Evolutionary conservation across 2,113 vertebrate genomes (phyloP).

Genomic region (Anolis sagrei): DNA sequence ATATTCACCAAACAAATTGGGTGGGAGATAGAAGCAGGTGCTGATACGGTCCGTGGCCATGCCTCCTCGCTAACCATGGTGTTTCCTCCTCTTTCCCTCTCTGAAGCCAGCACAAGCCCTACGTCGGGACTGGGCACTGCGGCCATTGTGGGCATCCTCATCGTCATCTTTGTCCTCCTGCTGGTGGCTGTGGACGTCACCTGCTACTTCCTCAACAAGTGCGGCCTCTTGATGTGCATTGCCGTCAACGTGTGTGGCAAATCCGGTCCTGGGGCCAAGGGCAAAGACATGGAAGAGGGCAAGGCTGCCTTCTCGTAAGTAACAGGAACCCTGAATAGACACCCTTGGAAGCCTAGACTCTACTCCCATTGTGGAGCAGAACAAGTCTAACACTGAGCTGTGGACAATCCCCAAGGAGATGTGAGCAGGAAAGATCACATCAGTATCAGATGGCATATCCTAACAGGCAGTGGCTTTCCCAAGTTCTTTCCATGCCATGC

Average conservation of each 20-base stretch:
- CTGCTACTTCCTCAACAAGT: slow-evolving; percentile 98
- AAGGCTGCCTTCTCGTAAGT: slow-evolving; percentile 97
- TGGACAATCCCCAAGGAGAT: background rate
- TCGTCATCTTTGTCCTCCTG: slow-evolving; percentile 90
- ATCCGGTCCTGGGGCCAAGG: slow-evolving; percentile 87
- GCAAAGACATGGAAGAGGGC: slow-evolving; percentile 92
- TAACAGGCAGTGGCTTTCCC: background rate
- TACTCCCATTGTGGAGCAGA: background rate
- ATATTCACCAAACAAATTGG: background rate
- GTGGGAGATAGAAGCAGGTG: background rate
- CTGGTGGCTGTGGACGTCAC: slow-evolving; percentile 94
- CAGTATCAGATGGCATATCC: too few species aligned
- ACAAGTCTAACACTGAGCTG: background rate
- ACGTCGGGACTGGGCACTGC: slow-evolving; percentile 86
- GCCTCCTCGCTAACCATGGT: slow-evolving; percentile 9
- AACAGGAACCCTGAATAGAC: background rate
- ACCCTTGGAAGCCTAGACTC: too few species aligned
- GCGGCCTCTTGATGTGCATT: slow-evolving; percentile 97
- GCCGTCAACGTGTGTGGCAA: slow-evolving; percentile 95
- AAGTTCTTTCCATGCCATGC: background rate
- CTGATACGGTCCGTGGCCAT: accelerated
- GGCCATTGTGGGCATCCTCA: slow-evolving; percentile 92
- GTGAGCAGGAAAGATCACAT: background rate
- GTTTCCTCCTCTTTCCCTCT: slow-evolving; percentile 46
- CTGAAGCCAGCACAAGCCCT: slow-evolving; percentile 81